A percentile compares a stretch with the other conserved stretches of the same genome.
Evolutionary conservation across 37 sponge, comb jelly and placozoan genomes (phyloP).

Genomic region (Theonella swinhoei): DNA sequence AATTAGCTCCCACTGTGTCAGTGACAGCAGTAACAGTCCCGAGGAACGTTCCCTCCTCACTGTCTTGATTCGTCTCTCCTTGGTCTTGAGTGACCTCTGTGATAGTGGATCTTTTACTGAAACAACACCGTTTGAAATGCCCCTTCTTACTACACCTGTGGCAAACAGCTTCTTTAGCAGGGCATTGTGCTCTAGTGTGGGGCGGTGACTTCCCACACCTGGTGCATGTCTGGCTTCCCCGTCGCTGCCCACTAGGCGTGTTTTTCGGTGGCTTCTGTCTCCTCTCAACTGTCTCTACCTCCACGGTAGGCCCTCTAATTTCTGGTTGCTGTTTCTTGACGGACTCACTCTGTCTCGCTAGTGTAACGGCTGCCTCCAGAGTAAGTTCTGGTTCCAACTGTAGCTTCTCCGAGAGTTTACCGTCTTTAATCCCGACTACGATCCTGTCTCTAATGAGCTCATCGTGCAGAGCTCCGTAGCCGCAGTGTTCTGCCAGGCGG

Average conservation of each 20-base stretch:
- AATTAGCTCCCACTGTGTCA: neutral
- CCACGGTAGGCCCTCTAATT: no score
- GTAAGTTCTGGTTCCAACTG: no score
- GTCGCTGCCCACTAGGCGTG: neutral
- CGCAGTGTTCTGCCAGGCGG: conserved; percentile 36
- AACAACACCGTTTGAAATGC: conserved; percentile 1
- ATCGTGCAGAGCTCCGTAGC: conserved; percentile 34
- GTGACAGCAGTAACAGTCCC: neutral
- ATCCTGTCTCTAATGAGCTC: conserved; percentile 53
- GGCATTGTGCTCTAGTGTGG: conserved; percentile 9
- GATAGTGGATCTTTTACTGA: neutral
- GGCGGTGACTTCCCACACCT: conserved; percentile 10
- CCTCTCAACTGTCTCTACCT: no score
- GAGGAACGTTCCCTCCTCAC: neutral
- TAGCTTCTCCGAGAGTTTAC: conserved; percentile 30
- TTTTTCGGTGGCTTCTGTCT: neutral
- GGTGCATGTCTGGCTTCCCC: no score
- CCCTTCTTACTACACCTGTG: no score
- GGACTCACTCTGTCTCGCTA: conserved; percentile 8
- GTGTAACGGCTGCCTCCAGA: no score
- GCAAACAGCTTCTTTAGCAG: conserved; percentile 27
- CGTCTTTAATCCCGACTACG: conserved; percentile 39
- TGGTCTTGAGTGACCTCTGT: neutral
- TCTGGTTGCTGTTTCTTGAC: conserved; percentile 38
- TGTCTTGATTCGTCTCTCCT: no score